A percentile compares a stretch with the other conserved stretches of the same genome.
Evolutionary conservation across 2,113 vertebrate species (phyloP).

Genomic region (Erythrolamprus reginae): DNA sequence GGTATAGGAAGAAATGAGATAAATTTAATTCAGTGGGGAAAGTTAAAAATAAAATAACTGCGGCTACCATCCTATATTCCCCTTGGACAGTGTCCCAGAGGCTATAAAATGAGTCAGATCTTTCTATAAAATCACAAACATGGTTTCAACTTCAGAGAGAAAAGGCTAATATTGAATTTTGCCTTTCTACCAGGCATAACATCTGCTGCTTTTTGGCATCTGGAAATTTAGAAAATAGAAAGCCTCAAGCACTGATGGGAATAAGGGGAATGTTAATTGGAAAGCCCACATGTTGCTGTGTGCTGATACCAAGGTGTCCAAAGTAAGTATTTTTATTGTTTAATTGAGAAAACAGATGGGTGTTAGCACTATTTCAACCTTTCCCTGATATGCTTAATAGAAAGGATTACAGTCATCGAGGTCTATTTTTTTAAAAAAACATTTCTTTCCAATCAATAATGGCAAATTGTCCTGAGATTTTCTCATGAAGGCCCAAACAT

Average conservation of each 20-base stretch:
- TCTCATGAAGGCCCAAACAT: background rate
- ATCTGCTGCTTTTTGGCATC: background rate
- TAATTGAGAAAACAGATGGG: background rate
- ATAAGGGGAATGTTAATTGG: background rate
- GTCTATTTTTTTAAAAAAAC: background rate
- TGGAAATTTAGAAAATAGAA: background rate
- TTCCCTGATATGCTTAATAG: background rate
- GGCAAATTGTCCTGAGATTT: background rate
- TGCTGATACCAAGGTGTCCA: background rate
- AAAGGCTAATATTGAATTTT: background rate
- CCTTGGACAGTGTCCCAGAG: background rate
- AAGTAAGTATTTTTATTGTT: background rate
- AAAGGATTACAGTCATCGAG: background rate
- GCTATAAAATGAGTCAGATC: background rate
- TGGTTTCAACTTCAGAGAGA: background rate
- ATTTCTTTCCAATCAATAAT: background rate
- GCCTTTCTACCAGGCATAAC: background rate
- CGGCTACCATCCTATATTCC: background rate
- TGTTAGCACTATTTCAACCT: background rate
- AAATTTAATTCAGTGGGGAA: background rate
- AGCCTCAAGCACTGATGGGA: background rate
- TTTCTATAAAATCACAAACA: background rate
- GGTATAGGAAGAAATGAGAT: background rate
- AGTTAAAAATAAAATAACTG: background rate
- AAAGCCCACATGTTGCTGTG: background rate